Percentiles rank a stretch among this genome's conserved stretches.
phyloP scores from a whole-genome alignment of 2,797 vertebrate genomes.

The Acomys russatus region DNA sequence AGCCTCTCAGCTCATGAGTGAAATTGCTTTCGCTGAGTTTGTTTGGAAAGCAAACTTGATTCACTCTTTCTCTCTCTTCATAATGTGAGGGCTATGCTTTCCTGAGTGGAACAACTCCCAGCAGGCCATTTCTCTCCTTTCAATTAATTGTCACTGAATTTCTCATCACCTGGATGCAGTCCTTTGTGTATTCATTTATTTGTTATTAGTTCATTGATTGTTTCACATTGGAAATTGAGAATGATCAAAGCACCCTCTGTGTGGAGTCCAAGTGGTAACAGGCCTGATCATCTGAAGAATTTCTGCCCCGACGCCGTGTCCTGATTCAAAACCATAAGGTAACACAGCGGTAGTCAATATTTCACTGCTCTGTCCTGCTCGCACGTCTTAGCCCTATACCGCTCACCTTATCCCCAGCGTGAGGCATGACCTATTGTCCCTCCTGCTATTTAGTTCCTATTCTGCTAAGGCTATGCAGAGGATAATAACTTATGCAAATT shows the following conservation, averaged over 20 bases:
- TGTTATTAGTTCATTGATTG: neutral
- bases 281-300: neutral
- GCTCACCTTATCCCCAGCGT: neutral
- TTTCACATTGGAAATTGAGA: slow-evolving; percentile 27
- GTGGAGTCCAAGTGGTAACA: neutral
- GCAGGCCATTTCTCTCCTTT: slow-evolving; percentile 63
- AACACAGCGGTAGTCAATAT: neutral
- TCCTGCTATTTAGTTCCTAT: neutral
- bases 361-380: neutral
- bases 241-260: slow-evolving; percentile 45
- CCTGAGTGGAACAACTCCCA: slow-evolving; percentile 62
- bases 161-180: slow-evolving; percentile 49
- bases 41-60: slow-evolving; percentile 78
- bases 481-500: slow-evolving; percentile 59
- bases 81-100: slow-evolving; percentile 50
- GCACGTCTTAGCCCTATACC: rapidly evolving
- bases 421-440: neutral
- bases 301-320: neutral
- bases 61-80: slow-evolving; percentile 59
- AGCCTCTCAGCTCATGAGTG: slow-evolving; percentile 82
- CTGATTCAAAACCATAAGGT: neutral
- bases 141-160: slow-evolving; percentile 64
- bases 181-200: neutral
- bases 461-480: neutral
- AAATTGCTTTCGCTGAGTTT: slow-evolving; percentile 87